Evolutionary conservation across 1,140 invertebrate genomes (phyloP).

Genomic region (Wiebesia pumilae): DNA sequence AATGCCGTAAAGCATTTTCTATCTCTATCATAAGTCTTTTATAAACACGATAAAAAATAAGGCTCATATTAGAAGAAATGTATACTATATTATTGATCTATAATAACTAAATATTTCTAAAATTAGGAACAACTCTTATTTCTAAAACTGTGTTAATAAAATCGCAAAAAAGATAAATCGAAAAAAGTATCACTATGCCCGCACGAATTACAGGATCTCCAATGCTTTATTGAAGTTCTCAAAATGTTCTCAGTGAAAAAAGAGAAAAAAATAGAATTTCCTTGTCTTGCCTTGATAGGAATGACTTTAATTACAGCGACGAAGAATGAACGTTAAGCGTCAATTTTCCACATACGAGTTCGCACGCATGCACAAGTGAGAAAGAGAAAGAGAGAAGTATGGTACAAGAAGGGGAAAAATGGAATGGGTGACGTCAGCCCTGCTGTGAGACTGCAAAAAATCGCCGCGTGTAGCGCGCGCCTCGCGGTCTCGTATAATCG

Average conservation of each 20-base stretch:
- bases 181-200: background rate
- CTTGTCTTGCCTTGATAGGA: conserved; percentile 4
- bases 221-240: background rate
- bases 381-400: background rate
- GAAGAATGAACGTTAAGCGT: too few species aligned
- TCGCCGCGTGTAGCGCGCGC: conserved; percentile 19
- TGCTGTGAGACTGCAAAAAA: conserved; percentile 19
- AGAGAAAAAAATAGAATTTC: background rate
- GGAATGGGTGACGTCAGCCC: conserved; percentile 4
- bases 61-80: background rate
- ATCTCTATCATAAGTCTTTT: too few species aligned
- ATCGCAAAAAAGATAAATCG: too few species aligned
- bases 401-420: background rate
- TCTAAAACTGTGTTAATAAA: too few species aligned
- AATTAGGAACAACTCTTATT: background rate
- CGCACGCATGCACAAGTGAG: background rate
- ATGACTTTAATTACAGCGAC: background rate
- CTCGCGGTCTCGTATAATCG: conserved; percentile 47
- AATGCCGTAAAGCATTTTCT: too few species aligned
- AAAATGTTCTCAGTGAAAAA: background rate
- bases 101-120: background rate
- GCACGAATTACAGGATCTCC: background rate
- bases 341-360: conserved; percentile 10
- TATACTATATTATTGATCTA: background rate
- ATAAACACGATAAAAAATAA: too few species aligned